phyloP scores from a whole-genome alignment of 2,113 vertebrate genomes.

The Pimephales promelas region DNA sequence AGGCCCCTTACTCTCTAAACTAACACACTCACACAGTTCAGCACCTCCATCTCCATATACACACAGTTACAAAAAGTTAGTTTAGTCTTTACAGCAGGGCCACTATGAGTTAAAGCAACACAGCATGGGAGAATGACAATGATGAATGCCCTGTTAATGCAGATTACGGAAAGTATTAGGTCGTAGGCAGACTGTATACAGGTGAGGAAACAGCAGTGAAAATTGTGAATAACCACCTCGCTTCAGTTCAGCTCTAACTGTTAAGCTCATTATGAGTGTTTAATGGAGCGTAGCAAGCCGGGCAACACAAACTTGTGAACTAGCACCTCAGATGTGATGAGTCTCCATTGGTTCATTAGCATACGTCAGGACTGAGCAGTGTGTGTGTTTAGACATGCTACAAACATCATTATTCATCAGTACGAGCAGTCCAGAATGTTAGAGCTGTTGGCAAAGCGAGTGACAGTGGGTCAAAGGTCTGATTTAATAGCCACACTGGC shows the following conservation, averaged over 20 bases:
- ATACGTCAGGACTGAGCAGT: constrained; percentile 29
- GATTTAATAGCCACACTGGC: constrained; percentile 41
- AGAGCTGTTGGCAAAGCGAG: constrained; percentile 30
- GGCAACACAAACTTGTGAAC: constrained; percentile 47
- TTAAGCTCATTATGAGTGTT: constrained; percentile 43
- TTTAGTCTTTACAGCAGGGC: constrained; percentile 66
- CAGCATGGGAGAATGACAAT: constrained; percentile 59
- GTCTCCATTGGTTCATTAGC: constrained; percentile 23
- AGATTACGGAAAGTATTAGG: constrained; percentile 57
- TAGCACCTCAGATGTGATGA: constrained; percentile 20
- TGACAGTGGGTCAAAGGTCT: constrained; percentile 53
- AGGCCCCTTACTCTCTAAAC: constrained; percentile 69
- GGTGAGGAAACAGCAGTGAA: constrained; percentile 48
- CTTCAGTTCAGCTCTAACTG: constrained; percentile 29
- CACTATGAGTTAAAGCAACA: constrained; percentile 59
- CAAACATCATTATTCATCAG: constrained; percentile 53
- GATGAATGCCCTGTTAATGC: constrained; percentile 65
- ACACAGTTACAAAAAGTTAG: constrained; percentile 59
- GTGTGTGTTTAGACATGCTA: constrained; percentile 38
- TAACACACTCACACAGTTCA: constrained; percentile 54
- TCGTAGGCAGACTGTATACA: neutral
- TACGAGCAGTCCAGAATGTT: constrained; percentile 4
- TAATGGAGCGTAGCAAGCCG: constrained; percentile 37
- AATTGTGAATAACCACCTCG: constrained; percentile 28
- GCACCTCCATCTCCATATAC: constrained; percentile 48